These are phyloP conservation scores for Streblospio benedicti DNA, from an alignment of 1,140 invertebrate species.

Conservation along the genomic window DNA sequence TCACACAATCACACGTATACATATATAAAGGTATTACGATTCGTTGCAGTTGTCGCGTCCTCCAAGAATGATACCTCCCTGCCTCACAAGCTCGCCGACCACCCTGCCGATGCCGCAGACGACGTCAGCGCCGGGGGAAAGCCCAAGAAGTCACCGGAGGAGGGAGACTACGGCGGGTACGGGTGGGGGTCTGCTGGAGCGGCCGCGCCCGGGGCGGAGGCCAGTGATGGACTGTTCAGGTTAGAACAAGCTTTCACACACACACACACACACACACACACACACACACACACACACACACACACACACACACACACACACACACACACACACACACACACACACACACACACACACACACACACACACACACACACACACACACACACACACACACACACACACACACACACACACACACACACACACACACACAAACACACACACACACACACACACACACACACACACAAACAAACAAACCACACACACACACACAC, in stretches of 20 bases:
- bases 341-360: constrained; percentile 14
- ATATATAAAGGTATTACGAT: too few species aligned
- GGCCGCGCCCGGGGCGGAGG: too few species aligned
- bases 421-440: constrained; percentile 6
- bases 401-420: constrained; percentile 34
- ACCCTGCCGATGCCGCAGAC: too few species aligned
- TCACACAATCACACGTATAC: too few species aligned
- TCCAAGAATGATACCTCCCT: too few species aligned
- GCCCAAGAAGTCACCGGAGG: too few species aligned
- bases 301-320: constrained; percentile 40
- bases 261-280: background rate
- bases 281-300: background rate
- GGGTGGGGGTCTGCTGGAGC: too few species aligned
- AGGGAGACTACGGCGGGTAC: too few species aligned
- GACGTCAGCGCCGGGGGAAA: too few species aligned
- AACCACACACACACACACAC: constrained; percentile 13
- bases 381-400: constrained; percentile 24
- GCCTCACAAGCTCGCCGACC: too few species aligned
- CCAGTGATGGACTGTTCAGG: too few species aligned
- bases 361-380: constrained; percentile 6
- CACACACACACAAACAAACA: constrained; percentile 11
- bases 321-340: constrained; percentile 31
- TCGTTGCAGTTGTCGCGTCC: too few species aligned
- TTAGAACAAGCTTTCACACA: background rate
- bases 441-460: constrained; percentile 8